These are phyloP conservation scores for Protobothrops mucrosquamatus DNA, from an alignment of 2,113 vertebrate genomes.

Conservation along the genomic window DNA sequence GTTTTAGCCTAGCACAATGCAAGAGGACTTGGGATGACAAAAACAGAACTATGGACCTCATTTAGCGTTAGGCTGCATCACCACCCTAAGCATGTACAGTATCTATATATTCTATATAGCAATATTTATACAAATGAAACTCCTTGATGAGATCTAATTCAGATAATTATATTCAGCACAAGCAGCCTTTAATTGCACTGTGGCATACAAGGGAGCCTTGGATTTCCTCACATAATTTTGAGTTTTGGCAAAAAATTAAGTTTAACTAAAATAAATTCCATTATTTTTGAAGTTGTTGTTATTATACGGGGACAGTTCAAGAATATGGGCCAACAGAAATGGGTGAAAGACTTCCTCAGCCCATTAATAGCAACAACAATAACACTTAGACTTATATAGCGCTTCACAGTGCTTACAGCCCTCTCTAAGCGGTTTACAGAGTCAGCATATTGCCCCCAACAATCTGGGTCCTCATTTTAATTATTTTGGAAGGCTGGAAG, in stretches of 20 bases:
- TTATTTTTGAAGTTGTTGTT: not conserved
- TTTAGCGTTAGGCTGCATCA: not conserved
- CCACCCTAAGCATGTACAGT: not conserved
- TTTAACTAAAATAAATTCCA: not conserved
- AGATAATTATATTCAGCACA: not conserved
- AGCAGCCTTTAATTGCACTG: not conserved
- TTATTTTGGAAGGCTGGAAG: no score
- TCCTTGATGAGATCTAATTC: not conserved
- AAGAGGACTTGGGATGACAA: not conserved
- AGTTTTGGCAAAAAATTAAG: not conserved
- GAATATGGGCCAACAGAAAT: not conserved
- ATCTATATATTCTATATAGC: not conserved
- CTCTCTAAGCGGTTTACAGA: no score
- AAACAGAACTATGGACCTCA: not conserved
- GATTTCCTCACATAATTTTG: not conserved
- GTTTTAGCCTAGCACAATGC: not conserved
- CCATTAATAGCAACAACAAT: not conserved
- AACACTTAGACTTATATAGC: no score
- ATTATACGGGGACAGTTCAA: not conserved
- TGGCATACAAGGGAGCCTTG: not conserved
- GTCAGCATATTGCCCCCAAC: no score
- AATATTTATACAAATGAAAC: not conserved
- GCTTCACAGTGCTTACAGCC: no score
- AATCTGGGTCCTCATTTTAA: no score
- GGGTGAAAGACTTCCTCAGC: not conserved